Conservation (phyloP, 2,113 vertebrate species). For the Chionis minor region DNA sequence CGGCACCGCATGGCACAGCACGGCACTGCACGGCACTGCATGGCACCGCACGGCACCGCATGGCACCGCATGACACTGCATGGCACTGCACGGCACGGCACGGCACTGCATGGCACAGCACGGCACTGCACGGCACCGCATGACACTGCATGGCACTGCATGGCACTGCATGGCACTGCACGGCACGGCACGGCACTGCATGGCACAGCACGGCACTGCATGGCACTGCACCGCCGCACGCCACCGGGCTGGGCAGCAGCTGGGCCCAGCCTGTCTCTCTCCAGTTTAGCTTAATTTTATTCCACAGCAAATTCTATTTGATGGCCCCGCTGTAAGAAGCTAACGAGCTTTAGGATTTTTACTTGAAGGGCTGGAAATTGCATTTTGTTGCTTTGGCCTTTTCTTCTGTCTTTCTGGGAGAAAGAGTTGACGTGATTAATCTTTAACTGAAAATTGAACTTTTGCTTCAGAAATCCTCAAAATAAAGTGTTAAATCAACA, state of each 20-base stretch:
- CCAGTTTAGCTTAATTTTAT: neutral
- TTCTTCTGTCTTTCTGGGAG: conserved; percentile 9
- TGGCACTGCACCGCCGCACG: too few relatives aligned
- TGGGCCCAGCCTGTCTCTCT: neutral
- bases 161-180: too few relatives aligned
- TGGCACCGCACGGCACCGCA: too few relatives aligned
- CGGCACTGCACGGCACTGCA: too few relatives aligned
- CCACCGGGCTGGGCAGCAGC: neutral
- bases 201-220: too few relatives aligned
- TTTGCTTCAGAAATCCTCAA: neutral
- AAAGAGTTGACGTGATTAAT: conserved; percentile 14
- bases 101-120: too few relatives aligned
- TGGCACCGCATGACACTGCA: too few relatives aligned
- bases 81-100: too few relatives aligned
- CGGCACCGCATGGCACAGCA: too few relatives aligned
- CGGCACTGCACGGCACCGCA: too few relatives aligned
- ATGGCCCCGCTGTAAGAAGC: neutral
- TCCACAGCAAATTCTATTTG: neutral
- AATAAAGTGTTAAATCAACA: neutral
- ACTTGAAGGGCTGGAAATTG: neutral
- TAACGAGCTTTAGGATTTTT: neutral
- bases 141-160: too few relatives aligned
- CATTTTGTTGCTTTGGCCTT: conserved; percentile 25
- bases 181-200: too few relatives aligned
- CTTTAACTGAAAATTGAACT: neutral